Conservation (phyloP, 2,797 vertebrate genomes). For the Phoxinus dragarum region DNA sequence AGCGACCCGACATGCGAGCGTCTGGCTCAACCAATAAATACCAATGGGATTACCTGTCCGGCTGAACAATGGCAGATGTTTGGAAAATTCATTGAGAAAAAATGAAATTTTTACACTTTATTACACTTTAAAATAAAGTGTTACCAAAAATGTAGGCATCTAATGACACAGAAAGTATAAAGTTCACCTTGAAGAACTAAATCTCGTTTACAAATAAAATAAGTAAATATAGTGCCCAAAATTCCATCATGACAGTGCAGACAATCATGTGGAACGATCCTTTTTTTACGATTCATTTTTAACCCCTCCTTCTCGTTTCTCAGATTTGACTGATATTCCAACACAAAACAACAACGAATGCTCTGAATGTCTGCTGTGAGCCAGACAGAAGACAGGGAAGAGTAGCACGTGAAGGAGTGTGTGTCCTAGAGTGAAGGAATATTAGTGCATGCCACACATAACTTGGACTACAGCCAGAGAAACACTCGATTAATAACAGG, state of each 20-base stretch:
- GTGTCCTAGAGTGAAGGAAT: background rate
- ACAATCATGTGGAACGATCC: background rate
- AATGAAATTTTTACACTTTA: too few species aligned
- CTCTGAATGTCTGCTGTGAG: constrained; percentile 1
- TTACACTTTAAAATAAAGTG: too few species aligned
- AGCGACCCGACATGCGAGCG: background rate
- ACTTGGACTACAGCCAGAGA: constrained; percentile 16
- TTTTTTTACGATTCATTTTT: background rate
- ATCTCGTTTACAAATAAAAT: background rate
- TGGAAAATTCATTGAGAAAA: background rate
- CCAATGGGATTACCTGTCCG: background rate
- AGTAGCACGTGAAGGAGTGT: background rate
- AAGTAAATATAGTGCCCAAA: background rate
- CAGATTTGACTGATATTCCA: background rate
- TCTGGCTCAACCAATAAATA: background rate
- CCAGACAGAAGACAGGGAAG: constrained; percentile 8
- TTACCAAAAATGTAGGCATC: too few species aligned
- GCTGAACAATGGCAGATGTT: background rate
- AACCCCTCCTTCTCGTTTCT: background rate
- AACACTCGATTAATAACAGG: constrained; percentile 18
- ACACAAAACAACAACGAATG: background rate
- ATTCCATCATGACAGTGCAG: background rate
- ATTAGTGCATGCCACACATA: constrained; percentile 36
- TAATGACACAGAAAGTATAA: background rate
- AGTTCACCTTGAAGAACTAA: background rate